phyloP scores from a whole-genome alignment of 2,113 vertebrate genomes.

The Mystacornis crossleyi region DNA sequence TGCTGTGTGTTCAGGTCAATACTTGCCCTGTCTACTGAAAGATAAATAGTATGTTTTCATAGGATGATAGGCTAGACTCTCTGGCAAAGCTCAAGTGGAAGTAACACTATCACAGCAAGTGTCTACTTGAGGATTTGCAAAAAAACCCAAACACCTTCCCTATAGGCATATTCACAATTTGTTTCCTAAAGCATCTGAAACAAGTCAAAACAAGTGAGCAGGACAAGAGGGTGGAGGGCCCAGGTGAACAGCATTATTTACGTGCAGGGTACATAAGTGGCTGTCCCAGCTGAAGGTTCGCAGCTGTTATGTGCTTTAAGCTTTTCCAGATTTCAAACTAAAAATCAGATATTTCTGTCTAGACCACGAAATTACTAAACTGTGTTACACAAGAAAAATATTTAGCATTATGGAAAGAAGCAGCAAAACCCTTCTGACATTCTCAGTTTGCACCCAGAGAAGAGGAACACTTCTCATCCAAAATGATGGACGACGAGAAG shows the following conservation, averaged over 20 bases:
- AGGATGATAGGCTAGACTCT: background rate
- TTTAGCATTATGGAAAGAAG: background rate
- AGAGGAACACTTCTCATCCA: background rate
- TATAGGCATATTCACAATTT: background rate
- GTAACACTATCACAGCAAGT: background rate
- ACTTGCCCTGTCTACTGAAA: background rate
- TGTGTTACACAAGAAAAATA: background rate
- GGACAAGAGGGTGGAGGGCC: background rate
- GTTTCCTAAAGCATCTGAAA: background rate
- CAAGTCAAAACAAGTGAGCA: background rate
- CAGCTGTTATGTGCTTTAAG: background rate
- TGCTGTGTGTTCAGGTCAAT: background rate
- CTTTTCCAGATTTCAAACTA: background rate
- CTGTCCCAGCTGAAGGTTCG: background rate
- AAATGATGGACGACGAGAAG: background rate
- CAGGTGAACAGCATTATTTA: background rate
- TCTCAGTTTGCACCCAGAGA: background rate
- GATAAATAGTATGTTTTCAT: background rate
- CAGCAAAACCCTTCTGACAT: background rate
- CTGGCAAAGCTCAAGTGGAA: background rate
- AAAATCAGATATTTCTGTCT: background rate
- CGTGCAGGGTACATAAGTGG: background rate
- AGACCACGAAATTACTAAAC: background rate
- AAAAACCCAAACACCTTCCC: background rate
- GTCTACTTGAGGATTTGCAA: background rate